Evolutionary conservation across 2,113 vertebrate species (phyloP).

Genomic region (Parus major): DNA sequence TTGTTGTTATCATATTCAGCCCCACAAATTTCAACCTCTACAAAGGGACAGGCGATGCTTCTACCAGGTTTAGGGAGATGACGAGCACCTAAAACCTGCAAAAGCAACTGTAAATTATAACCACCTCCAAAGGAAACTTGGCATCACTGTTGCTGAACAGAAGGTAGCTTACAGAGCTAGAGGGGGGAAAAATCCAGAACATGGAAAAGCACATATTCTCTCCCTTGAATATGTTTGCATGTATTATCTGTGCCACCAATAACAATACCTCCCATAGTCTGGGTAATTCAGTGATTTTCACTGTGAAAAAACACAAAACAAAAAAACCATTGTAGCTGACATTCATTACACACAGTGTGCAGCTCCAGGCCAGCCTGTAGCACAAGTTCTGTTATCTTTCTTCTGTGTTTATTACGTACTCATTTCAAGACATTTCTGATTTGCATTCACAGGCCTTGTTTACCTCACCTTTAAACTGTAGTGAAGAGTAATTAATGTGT

Average conservation of each 20-base stretch:
- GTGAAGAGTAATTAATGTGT: background rate
- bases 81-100: constrained; percentile 90
- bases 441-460: background rate
- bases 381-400: background rate
- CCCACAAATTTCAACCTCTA: constrained; percentile 94
- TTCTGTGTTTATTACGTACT: background rate
- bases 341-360: background rate
- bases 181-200: background rate
- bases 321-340: background rate
- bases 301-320: background rate
- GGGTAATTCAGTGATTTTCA: background rate
- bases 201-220: background rate
- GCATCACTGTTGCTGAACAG: background rate
- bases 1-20: constrained; percentile 86
- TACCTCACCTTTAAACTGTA: background rate
- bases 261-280: background rate
- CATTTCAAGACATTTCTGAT: background rate
- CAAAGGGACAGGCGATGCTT: constrained; percentile 93
- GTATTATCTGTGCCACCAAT: background rate
- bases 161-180: background rate
- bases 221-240: background rate
- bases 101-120: background rate
- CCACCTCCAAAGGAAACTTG: background rate
- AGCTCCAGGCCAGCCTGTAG: background rate
- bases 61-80: constrained; percentile 91